These are phyloP conservation scores for Pyxicephalus adspersus DNA, from an alignment of 2,113 vertebrate species.

Conservation along the genomic window DNA sequence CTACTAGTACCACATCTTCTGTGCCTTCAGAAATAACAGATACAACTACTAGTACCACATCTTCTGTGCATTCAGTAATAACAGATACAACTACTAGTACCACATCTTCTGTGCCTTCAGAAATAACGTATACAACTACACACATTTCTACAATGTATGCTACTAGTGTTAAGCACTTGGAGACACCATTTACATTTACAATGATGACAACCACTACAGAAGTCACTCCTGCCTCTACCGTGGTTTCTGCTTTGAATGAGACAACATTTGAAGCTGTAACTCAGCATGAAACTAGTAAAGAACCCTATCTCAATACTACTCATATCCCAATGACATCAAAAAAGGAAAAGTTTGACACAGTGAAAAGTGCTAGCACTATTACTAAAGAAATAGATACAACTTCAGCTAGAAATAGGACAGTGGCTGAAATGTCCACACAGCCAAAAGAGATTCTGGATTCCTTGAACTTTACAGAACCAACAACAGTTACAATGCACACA, in stretches of 20 bases:
- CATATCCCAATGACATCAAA: slow-evolving; percentile 21
- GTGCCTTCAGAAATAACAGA: too few relatives aligned
- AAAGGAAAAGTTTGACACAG: slow-evolving; percentile 49
- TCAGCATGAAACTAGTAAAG: slow-evolving; percentile 48
- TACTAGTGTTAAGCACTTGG: slow-evolving; percentile 37
- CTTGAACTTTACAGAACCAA: slow-evolving; percentile 56
- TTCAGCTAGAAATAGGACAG: slow-evolving; percentile 22
- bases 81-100: too few relatives aligned
- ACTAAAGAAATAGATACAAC: slow-evolving; percentile 56
- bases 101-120: slow-evolving; percentile 11
- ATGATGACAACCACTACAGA: slow-evolving; percentile 30
- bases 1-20: too few relatives aligned
- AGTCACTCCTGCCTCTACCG: slow-evolving; percentile 46
- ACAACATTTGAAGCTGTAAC: slow-evolving; percentile 55
- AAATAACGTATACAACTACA: slow-evolving; percentile 48
- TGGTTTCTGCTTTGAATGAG: slow-evolving; percentile 58
- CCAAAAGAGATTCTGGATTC: slow-evolving; percentile 47
- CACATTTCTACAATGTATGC: not conserved
- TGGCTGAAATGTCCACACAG: slow-evolving; percentile 42
- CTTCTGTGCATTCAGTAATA: too few relatives aligned
- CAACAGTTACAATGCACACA: slow-evolving; percentile 43
- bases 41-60: too few relatives aligned
- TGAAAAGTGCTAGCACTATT: slow-evolving; percentile 54
- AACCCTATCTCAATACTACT: slow-evolving; percentile 23
- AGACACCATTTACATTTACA: not conserved